Percentiles rank a stretch among this genome's conserved stretches.
phyloP scores from a whole-genome alignment of 2,888 invertebrate species.

The Rhynchonema sp. region DNA sequence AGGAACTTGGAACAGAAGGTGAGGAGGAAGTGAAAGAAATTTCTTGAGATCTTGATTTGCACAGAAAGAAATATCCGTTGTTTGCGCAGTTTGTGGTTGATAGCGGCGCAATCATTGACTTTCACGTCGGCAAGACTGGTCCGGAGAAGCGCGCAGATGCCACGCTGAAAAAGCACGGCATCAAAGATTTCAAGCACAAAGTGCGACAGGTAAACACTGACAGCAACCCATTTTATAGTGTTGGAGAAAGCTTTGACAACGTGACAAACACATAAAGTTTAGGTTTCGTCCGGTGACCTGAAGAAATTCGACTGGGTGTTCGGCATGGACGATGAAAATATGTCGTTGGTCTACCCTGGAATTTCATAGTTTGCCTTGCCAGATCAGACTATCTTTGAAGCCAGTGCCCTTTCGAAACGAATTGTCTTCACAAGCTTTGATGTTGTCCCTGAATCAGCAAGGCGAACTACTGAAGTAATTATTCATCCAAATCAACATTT shows the following conservation, averaged over 20 bases:
- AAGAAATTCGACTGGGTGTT: slow-evolving; percentile 65
- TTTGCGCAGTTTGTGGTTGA: slow-evolving; percentile 56
- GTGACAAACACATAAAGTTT: no score
- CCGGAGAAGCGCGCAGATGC: slow-evolving; percentile 58
- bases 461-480: no score
- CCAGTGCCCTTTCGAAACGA: no score
- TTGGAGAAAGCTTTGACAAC: no score
- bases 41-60: no score
- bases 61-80: slow-evolving; percentile 1
- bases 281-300: slow-evolving; percentile 58
- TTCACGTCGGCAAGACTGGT: slow-evolving; percentile 55
- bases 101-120: slow-evolving; percentile 71
- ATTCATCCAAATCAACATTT: no score
- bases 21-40: no score
- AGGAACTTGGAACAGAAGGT: slow-evolving; percentile 37
- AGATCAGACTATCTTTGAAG: no score
- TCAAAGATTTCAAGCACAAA: slow-evolving; percentile 44
- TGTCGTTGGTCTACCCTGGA: slow-evolving; percentile 37
- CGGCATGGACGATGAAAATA: slow-evolving; percentile 82
- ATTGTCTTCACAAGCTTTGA: no score
- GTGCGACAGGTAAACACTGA: neutral
- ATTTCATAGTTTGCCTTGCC: no score
- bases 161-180: slow-evolving; percentile 47
- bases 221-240: no score
- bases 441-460: no score